phyloP scores from a whole-genome alignment of 1,140 invertebrate genomes.

The Ctenoplectra terminalis region DNA sequence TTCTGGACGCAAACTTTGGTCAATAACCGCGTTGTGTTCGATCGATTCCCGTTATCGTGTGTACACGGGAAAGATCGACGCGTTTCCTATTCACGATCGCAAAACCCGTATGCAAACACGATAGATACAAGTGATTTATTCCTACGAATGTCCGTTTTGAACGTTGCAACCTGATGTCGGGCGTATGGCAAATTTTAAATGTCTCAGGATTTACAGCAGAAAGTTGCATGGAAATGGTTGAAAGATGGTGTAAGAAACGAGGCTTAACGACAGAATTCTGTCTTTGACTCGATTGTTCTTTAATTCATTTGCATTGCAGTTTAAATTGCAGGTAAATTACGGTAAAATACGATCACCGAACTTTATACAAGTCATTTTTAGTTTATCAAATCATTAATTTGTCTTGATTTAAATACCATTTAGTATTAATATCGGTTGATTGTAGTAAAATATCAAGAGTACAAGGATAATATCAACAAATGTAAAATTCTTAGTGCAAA shows the following conservation, averaged over 20 bases:
- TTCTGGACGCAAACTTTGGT: neutral
- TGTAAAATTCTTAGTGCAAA: too few species aligned
- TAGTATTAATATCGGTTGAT: too few species aligned
- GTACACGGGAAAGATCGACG: neutral
- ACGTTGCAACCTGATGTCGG: neutral
- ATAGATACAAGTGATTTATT: constrained; percentile 5
- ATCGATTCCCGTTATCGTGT: neutral
- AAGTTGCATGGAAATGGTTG: neutral
- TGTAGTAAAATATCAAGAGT: too few species aligned
- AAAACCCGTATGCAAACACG: constrained; percentile 6
- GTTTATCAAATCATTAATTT: too few species aligned
- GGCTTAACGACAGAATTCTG: neutral
- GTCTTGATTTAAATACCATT: too few species aligned
- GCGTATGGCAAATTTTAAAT: neutral
- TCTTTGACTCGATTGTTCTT: neutral
- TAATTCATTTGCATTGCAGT: neutral
- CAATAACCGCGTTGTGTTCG: constrained; percentile 3
- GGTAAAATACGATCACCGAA: neutral
- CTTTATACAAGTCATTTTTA: too few species aligned
- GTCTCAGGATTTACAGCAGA: too few species aligned
- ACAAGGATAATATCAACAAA: too few species aligned
- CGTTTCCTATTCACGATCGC: constrained; percentile 1
- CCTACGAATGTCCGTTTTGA: neutral
- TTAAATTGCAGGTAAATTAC: neutral
- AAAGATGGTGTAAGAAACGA: too few species aligned